A percentile compares a stretch with the other conserved stretches of the same genome.
phyloP scores from a whole-genome alignment of 2,113 vertebrate genomes.

The Megalops atlanticus region DNA sequence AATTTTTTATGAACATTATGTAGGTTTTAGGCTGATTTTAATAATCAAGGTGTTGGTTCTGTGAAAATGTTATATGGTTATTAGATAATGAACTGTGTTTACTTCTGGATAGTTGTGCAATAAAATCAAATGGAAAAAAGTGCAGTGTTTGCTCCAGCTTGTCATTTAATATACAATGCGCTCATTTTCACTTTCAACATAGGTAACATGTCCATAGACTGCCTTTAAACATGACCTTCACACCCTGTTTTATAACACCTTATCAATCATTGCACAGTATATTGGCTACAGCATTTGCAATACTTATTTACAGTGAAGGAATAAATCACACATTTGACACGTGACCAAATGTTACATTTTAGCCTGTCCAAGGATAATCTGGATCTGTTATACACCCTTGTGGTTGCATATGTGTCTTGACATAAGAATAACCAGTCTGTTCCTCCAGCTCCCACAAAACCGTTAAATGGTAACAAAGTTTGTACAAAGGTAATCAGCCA shows the following conservation, averaged over 20 bases:
- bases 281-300: neutral
- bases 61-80: neutral
- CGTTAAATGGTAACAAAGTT: neutral
- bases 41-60: no score
- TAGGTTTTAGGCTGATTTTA: no score
- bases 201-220: no score
- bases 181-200: no score
- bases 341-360: no score
- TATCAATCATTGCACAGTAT: neutral
- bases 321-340: no score
- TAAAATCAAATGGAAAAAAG: conserved; percentile 33
- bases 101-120: conserved; percentile 27
- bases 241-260: neutral
- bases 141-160: conserved; percentile 20
- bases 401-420: no score
- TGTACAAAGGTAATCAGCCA: neutral
- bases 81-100: neutral
- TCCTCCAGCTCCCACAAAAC: neutral
- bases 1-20: neutral
- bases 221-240: neutral
- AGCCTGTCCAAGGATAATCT: no score
- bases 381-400: no score
- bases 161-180: neutral
- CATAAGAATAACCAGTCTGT: neutral
- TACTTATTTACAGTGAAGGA: neutral